Evolutionary conservation across 2,888 invertebrate species (phyloP).

Genomic region (Hydropsyche betteni): DNA sequence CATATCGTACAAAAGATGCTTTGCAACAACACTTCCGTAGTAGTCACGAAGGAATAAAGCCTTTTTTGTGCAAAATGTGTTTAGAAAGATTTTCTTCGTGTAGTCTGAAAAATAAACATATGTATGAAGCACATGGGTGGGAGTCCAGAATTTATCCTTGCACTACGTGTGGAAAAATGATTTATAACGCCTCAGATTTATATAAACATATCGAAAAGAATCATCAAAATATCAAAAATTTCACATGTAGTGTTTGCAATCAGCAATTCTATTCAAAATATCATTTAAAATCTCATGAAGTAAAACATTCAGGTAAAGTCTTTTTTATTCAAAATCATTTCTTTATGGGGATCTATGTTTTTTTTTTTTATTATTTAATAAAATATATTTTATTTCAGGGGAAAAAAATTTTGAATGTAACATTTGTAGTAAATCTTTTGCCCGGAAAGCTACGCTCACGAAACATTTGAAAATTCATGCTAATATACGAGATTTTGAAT

Average conservation of each 20-base stretch:
- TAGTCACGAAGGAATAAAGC: conserved; percentile 14
- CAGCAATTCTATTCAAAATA: conserved; percentile 12
- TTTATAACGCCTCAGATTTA: not conserved
- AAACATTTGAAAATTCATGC: conserved; percentile 44
- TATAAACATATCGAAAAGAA: conserved; percentile 5
- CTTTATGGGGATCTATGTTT: not conserved
- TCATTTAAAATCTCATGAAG: not conserved
- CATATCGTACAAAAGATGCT: conserved; percentile 7
- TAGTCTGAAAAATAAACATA: conserved; percentile 11
- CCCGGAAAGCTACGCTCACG: conserved; percentile 35
- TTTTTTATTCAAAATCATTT: not conserved
- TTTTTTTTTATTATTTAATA: not conserved
- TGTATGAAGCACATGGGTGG: not conserved
- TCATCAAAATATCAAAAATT: conserved; percentile 11
- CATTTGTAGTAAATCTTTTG: conserved; percentile 37
- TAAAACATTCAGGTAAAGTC: conserved; percentile 8
- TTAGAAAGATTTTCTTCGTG: conserved; percentile 16
- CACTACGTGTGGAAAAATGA: not conserved
- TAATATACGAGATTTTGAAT: conserved; percentile 39
- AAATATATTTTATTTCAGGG: conserved; percentile 24
- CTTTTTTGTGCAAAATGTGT: conserved; percentile 17
- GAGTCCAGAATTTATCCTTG: conserved; percentile 1
- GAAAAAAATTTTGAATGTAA: conserved; percentile 42
- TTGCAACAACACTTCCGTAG: not conserved
- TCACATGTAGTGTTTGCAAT: not conserved